phyloP scores from a whole-genome alignment of 2,888 invertebrate species.

The Dolichopus griseipennis region DNA sequence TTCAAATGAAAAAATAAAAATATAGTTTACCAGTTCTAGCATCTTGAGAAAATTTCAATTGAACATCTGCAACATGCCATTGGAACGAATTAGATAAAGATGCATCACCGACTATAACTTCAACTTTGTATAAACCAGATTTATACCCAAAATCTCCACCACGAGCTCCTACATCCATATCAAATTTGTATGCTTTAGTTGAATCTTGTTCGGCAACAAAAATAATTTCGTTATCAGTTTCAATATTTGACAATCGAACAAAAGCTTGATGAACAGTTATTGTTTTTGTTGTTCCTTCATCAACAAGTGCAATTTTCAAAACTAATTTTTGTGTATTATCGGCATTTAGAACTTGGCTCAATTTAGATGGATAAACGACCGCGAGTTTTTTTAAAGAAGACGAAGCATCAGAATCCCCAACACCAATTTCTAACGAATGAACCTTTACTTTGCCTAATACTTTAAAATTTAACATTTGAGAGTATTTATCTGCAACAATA shows the following conservation, averaged over 20 bases:
- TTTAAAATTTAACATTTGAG: constrained; percentile 54
- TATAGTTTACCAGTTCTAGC: constrained; percentile 31
- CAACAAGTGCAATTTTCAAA: constrained; percentile 69
- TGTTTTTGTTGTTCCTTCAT: constrained; percentile 56
- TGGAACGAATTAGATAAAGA: constrained; percentile 80
- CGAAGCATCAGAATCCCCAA: constrained; percentile 84
- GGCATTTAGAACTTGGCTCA: constrained; percentile 62
- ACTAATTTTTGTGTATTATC: constrained; percentile 85
- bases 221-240: constrained; percentile 71
- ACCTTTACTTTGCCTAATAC: constrained; percentile 70
- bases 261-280: constrained; percentile 81
- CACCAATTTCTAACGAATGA: constrained; percentile 72
- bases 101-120: constrained; percentile 84
- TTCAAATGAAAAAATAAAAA: background rate
- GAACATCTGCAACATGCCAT: constrained; percentile 74
- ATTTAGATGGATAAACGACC: constrained; percentile 62
- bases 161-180: constrained; percentile 76
- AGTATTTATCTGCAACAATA: constrained; percentile 58
- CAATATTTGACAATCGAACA: constrained; percentile 61
- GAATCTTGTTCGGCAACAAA: constrained; percentile 87
- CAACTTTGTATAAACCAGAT: constrained; percentile 72
- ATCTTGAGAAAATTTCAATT: constrained; percentile 58
- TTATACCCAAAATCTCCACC: constrained; percentile 67
- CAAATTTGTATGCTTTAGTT: constrained; percentile 73
- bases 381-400: constrained; percentile 70